Percentiles rank a stretch among this genome's conserved stretches.
Conservation (phyloP, 1,140 invertebrate genomes). For the Temnothorax curvispinosus region DNA sequence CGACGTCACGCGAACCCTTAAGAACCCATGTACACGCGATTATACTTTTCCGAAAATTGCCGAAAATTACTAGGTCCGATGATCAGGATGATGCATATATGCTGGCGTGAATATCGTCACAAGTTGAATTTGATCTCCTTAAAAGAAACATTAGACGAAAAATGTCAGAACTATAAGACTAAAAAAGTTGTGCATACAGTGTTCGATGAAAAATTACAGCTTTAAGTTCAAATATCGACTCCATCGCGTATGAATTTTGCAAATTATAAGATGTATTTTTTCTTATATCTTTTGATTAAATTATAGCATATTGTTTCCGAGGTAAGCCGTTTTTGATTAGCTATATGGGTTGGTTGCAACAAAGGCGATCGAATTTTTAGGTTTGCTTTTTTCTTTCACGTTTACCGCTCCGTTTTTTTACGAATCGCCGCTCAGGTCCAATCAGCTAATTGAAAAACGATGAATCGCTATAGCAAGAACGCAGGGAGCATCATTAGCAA, state of each 20-base stretch:
- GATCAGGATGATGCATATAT: background rate
- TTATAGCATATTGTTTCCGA: background rate
- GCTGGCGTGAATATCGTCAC: background rate
- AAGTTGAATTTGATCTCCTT: constrained; percentile 10
- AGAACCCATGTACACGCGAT: constrained; percentile 52
- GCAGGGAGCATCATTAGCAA: constrained; percentile 69
- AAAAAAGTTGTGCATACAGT: background rate
- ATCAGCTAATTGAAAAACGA: constrained; percentile 73
- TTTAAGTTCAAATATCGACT: background rate
- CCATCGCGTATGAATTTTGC: background rate
- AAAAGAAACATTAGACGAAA: background rate
- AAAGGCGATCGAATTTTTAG: constrained; percentile 5
- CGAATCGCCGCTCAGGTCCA: constrained; percentile 46
- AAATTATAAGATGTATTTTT: background rate
- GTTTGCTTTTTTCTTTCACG: background rate
- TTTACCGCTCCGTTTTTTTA: constrained; percentile 20
- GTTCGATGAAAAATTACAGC: background rate
- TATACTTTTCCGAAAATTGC: constrained; percentile 7
- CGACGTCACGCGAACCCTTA: constrained; percentile 59
- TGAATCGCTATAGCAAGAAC: constrained; percentile 47
- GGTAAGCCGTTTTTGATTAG: background rate
- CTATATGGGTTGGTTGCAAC: background rate
- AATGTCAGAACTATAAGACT: background rate
- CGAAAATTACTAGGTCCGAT: constrained; percentile 39
- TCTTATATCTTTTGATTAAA: background rate